Percentiles rank a stretch among this genome's conserved stretches.
Conservation (phyloP, 1,140 invertebrate species). For the Zaprionus nigranus region DNA sequence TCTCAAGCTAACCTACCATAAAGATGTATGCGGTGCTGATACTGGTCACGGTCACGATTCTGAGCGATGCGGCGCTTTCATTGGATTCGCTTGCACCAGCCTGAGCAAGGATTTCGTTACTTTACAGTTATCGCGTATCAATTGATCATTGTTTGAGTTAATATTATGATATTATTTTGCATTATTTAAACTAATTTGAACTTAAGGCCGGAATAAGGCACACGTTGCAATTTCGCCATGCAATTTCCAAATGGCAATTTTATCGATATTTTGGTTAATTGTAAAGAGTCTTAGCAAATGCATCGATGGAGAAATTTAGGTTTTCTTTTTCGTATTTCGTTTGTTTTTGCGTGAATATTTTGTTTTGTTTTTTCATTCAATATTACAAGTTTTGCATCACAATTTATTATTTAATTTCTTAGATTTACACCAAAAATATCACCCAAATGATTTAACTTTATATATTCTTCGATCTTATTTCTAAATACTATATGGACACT, state of each 20-base stretch:
- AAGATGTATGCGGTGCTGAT: not conserved
- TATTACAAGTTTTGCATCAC: conserved; percentile 56
- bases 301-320: conserved; percentile 7
- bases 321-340: conserved; percentile 24
- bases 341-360: conserved; percentile 12
- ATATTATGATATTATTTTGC: conserved; percentile 26
- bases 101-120: not conserved
- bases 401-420: conserved; percentile 58
- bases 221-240: conserved; percentile 60
- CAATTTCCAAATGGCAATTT: conserved; percentile 15
- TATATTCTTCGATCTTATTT: not conserved
- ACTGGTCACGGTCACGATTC: not conserved
- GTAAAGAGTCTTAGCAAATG: conserved; percentile 20
- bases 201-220: conserved; percentile 81
- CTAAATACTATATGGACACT: not conserved
- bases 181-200: conserved; percentile 68
- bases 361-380: conserved; percentile 18
- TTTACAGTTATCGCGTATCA: not conserved
- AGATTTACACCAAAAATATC: conserved; percentile 56
- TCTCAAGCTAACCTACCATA: not conserved
- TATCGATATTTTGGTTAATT: conserved; percentile 27
- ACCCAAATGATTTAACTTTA: conserved; percentile 37
- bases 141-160: conserved; percentile 2
- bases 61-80: not conserved
- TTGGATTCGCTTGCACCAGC: not conserved